Conservation (phyloP, 2,113 vertebrate genomes). For the Hemibagrus wyckioides region DNA sequence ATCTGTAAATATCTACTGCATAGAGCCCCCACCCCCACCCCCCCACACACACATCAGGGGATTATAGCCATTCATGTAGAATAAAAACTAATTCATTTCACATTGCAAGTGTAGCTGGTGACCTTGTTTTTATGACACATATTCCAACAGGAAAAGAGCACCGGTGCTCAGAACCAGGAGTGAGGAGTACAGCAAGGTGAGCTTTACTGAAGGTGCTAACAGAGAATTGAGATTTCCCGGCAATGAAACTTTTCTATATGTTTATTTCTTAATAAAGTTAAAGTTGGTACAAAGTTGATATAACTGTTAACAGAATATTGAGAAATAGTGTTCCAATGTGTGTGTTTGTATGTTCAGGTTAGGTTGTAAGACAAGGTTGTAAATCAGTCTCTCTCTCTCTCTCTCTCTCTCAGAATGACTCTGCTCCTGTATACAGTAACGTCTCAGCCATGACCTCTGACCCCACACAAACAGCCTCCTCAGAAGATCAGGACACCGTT, state of each 20-base stretch:
- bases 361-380: not conserved
- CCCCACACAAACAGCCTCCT: not conserved
- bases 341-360: not conserved
- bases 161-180: not conserved
- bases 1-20: not conserved
- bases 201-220: not conserved
- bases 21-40: too few relatives aligned
- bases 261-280: too few relatives aligned
- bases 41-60: not conserved
- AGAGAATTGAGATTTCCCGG: not conserved
- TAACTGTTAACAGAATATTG: not conserved
- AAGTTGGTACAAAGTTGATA: too few relatives aligned
- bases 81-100: not conserved
- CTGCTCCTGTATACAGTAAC: constrained; percentile 22
- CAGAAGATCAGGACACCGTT: not conserved
- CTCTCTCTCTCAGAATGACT: not conserved
- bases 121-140: not conserved
- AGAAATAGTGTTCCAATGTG: not conserved
- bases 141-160: not conserved
- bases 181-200: not conserved
- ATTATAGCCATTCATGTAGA: not conserved
- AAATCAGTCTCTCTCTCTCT: not conserved
- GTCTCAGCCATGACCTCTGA: constrained; percentile 16
- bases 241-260: too few relatives aligned
- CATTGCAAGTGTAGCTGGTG: not conserved